These are phyloP conservation scores for Aethes cnicana DNA, from an alignment of 2,888 invertebrate species.

Conservation along the genomic window DNA sequence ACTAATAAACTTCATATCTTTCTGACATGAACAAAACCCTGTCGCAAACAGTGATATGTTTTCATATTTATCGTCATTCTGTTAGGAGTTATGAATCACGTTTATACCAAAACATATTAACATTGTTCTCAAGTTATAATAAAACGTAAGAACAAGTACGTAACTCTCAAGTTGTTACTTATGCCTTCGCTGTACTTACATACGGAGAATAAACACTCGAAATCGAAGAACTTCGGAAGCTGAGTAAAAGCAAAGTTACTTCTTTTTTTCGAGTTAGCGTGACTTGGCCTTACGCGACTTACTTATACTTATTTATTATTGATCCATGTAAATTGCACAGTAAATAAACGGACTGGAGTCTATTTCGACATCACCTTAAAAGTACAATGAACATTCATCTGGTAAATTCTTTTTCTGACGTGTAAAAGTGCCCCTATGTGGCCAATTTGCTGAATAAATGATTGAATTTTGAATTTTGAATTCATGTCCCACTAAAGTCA, in stretches of 20 bases:
- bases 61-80: no score
- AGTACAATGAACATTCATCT: no score
- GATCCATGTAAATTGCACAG: no score
- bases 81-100: constrained; percentile 6
- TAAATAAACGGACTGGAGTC: no score
- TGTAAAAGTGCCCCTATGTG: no score
- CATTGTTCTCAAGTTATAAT: constrained; percentile 5
- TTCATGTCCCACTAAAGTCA: no score
- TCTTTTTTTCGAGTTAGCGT: constrained; percentile 22
- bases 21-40: not conserved
- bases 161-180: constrained; percentile 19
- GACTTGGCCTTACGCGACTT: not conserved
- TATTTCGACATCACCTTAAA: no score
- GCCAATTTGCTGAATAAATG: no score
- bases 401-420: no score
- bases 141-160: constrained; percentile 16
- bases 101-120: not conserved
- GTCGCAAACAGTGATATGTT: not conserved
- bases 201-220: not conserved
- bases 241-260: constrained; percentile 24
- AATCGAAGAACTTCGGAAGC: constrained; percentile 11
- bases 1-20: no score
- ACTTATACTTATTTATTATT: no score
- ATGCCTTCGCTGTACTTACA: not conserved
- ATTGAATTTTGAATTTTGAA: no score